Conservation (phyloP, 2,797 vertebrate genomes). For the Acipenser transmontanus region DNA sequence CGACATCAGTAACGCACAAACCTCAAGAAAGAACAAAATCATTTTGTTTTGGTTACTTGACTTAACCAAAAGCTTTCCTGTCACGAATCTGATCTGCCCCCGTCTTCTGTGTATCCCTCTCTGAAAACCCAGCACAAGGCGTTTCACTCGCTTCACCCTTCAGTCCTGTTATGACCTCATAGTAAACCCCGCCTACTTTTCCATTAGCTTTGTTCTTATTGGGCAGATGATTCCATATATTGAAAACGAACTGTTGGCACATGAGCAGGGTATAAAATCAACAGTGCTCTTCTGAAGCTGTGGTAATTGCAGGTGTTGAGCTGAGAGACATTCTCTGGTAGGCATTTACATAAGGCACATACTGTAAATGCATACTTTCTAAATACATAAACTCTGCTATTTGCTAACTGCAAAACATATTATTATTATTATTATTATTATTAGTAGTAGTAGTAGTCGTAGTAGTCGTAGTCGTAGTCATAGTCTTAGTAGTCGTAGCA, state of each 20-base stretch:
- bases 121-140: constrained; percentile 15
- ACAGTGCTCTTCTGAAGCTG: too few relatives aligned
- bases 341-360: too few relatives aligned
- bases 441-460: too few relatives aligned
- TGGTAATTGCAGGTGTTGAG: too few relatives aligned
- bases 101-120: constrained; percentile 33
- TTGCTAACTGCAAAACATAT: too few relatives aligned
- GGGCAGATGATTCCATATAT: constrained; percentile 40
- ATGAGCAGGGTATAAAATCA: constrained; percentile 15
- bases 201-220: constrained; percentile 38
- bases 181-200: constrained; percentile 48
- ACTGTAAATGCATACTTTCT: too few relatives aligned
- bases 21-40: background rate
- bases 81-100: constrained; percentile 21
- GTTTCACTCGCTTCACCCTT: constrained; percentile 28
- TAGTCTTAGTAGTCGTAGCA: too few relatives aligned
- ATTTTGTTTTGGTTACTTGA: constrained; percentile 15
- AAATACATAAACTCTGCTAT: too few relatives aligned
- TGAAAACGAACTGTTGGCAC: constrained; percentile 39
- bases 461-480: too few relatives aligned
- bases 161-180: constrained; percentile 50
- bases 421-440: too few relatives aligned
- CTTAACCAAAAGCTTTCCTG: constrained; percentile 33
- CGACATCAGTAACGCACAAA: constrained; percentile 13
- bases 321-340: too few relatives aligned